These are phyloP conservation scores for Musca domestica DNA, from an alignment of 1,140 invertebrate species.

Conservation along the genomic window DNA sequence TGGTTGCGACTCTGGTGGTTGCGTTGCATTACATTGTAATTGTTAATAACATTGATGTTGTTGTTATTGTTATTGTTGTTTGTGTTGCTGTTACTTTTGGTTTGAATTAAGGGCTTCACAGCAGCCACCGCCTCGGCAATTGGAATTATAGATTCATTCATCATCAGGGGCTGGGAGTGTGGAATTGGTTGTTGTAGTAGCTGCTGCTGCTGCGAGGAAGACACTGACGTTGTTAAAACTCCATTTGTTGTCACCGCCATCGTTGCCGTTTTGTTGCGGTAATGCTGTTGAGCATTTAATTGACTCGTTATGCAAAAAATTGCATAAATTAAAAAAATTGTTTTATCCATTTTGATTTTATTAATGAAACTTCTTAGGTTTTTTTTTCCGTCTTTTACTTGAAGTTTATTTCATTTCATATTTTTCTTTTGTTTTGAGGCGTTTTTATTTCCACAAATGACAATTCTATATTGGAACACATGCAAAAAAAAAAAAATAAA, in stretches of 20 bases:
- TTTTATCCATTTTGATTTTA: not conserved
- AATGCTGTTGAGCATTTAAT: conserved; percentile 15
- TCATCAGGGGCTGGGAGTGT: too few relatives aligned
- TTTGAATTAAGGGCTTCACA: not conserved
- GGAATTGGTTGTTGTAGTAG: too few relatives aligned
- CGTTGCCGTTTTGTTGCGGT: not conserved
- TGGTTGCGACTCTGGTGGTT: too few relatives aligned
- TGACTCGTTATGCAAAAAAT: conserved; percentile 6
- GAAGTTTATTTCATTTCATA: not conserved
- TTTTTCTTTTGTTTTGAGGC: not conserved
- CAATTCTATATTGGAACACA: too few relatives aligned
- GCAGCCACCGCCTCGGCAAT: not conserved
- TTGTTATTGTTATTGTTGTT: not conserved
- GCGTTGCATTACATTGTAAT: too few relatives aligned
- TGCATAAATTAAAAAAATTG: conserved; percentile 3
- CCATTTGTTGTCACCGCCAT: not conserved
- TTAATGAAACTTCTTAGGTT: not conserved
- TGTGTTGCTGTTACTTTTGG: conserved; percentile 7
- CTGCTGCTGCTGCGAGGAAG: too few relatives aligned
- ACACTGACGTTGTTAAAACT: too few relatives aligned
- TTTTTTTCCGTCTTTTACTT: not conserved
- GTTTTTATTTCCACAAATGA: not conserved
- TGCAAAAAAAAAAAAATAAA: too few relatives aligned
- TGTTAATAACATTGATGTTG: conserved; percentile 1
- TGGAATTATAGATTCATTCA: not conserved